Percentiles rank a stretch among this genome's conserved stretches.
Evolutionary conservation across 2,113 vertebrate genomes (phyloP).

Genomic region (Nansenia antarctica): DNA sequence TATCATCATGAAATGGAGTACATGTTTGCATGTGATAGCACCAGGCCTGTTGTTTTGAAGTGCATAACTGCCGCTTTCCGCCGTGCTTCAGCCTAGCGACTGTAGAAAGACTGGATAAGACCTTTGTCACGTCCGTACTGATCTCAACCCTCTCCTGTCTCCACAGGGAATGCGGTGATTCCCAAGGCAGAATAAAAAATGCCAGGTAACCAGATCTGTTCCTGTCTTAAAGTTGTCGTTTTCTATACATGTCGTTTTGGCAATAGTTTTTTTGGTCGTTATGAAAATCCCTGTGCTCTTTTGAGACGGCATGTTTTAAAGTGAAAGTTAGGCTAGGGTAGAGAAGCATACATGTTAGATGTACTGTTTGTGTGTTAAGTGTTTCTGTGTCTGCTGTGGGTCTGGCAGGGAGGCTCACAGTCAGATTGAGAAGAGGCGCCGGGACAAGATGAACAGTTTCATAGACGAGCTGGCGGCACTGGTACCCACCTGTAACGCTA

Average conservation of each 20-base stretch:
- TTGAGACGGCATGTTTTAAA: no score
- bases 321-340: no score
- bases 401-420: conserved; percentile 92
- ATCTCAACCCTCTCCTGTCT: conserved; percentile 12
- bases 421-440: conserved; percentile 96
- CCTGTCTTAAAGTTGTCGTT: no score
- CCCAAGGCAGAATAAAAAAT: conserved; percentile 96
- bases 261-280: no score
- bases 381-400: not conserved
- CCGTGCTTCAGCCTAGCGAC: no score
- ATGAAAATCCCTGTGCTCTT: no score
- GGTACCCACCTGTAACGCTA: conserved; percentile 96
- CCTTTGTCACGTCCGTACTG: no score
- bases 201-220: conserved; percentile 83
- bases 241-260: not conserved
- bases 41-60: not conserved
- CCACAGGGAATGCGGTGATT: conserved; percentile 77
- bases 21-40: no score
- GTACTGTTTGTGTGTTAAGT: not conserved
- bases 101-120: no score
- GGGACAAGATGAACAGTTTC: conserved; percentile 99
- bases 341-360: not conserved
- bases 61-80: no score
- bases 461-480: conserved; percentile 96
- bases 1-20: no score